These are phyloP conservation scores for Hormaphis cornu DNA, from an alignment of 1,140 invertebrate genomes.

Conservation along the genomic window DNA sequence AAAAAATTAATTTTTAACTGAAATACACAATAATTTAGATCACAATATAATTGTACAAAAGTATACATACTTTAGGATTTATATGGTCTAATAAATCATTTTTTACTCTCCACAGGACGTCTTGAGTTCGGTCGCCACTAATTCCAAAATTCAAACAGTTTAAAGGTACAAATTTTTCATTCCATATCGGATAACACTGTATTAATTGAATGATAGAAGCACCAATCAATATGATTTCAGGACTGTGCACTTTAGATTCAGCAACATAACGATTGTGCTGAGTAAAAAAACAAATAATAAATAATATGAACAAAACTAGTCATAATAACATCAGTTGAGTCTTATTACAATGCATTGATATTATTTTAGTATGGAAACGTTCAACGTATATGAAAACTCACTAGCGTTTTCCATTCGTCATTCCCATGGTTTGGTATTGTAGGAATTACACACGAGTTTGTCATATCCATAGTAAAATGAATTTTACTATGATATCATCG, in stretches of 20 bases:
- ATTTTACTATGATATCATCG: too few relatives aligned
- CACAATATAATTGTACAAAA: neutral
- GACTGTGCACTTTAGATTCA: conserved; percentile 74
- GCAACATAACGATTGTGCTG: conserved; percentile 72
- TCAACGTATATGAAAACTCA: too few relatives aligned
- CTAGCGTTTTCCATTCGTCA: too few relatives aligned
- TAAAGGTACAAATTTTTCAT: conserved; percentile 51
- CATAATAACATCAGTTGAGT: too few relatives aligned
- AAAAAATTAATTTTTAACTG: neutral
- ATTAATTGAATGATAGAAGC: conserved; percentile 74
- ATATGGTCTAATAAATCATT: conserved; percentile 81
- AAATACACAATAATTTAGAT: neutral
- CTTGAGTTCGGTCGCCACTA: conserved; percentile 72
- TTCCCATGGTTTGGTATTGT: too few relatives aligned
- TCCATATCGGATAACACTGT: conserved; percentile 71
- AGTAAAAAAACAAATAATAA: conserved; percentile 41
- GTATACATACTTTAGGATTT: conserved; percentile 66
- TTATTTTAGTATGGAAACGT: too few relatives aligned
- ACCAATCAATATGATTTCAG: conserved; percentile 82
- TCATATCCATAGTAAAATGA: too few relatives aligned
- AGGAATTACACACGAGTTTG: too few relatives aligned
- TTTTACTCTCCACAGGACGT: conserved; percentile 78
- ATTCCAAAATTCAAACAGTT: conserved; percentile 86
- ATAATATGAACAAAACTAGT: too few relatives aligned
- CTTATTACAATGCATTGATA: too few relatives aligned